Conservation (phyloP, 2,888 invertebrate genomes). For the Andrena dorsata region DNA sequence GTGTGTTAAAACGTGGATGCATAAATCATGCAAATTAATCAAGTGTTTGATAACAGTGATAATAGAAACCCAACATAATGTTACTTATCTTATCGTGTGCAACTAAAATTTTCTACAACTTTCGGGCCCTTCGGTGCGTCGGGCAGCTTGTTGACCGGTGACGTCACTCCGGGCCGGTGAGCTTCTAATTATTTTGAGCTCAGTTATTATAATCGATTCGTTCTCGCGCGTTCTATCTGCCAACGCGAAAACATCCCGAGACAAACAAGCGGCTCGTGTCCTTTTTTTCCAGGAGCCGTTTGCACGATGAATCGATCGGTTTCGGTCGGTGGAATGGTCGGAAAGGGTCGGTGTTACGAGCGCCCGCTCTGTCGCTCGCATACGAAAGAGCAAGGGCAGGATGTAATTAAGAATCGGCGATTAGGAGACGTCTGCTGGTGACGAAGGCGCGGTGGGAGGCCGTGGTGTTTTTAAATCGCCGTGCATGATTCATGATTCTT, state of each 20-base stretch:
- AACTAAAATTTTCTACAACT: background rate
- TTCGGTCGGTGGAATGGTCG: constrained; percentile 40
- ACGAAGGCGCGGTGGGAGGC: constrained; percentile 43
- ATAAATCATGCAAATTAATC: background rate
- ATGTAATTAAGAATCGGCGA: constrained; percentile 68
- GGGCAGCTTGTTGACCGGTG: background rate
- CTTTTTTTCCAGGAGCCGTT: constrained; percentile 18
- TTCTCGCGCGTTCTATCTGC: background rate
- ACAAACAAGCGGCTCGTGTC: constrained; percentile 20
- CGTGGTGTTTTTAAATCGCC: constrained; percentile 28
- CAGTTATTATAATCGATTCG: constrained; percentile 12
- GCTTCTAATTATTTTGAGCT: background rate
- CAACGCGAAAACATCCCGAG: background rate
- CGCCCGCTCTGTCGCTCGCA: constrained; percentile 23
- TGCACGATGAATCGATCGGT: constrained; percentile 13
- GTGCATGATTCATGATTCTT: constrained; percentile 30
- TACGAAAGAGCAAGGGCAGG: constrained; percentile 50
- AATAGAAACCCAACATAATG: too few species aligned
- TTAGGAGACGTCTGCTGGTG: constrained; percentile 50
- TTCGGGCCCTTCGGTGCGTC: background rate
- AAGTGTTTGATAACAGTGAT: background rate
- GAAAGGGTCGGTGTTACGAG: constrained; percentile 44
- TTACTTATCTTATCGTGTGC: too few species aligned
- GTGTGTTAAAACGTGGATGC: background rate
- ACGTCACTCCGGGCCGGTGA: constrained; percentile 3